Percentiles rank a stretch among this genome's conserved stretches.
phyloP scores from a whole-genome alignment of 1,140 invertebrate genomes.

The Magallana angulata region DNA sequence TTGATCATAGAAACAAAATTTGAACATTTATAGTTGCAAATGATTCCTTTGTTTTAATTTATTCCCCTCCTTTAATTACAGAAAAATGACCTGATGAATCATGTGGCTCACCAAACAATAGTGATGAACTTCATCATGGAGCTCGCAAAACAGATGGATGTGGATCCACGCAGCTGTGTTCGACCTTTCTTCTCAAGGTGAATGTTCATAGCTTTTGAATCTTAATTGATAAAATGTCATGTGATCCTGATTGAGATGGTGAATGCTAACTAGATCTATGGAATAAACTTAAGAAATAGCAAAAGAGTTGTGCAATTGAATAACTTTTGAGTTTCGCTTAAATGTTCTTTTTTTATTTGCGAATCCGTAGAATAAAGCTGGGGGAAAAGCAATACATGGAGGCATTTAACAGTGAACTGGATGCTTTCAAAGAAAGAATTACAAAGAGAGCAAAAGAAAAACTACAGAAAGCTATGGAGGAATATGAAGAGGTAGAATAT shows the following conservation, averaged over 20 bases:
- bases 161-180: slow-evolving; percentile 95
- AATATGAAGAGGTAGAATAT: slow-evolving; percentile 83
- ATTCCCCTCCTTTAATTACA: slow-evolving; percentile 78
- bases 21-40: too few relatives aligned
- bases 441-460: slow-evolving; percentile 92
- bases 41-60: too few relatives aligned
- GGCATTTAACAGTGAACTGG: slow-evolving; percentile 96
- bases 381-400: slow-evolving; percentile 94
- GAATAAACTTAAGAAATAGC: too few relatives aligned
- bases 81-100: slow-evolving; percentile 96
- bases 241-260: too few relatives aligned
- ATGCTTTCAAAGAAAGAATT: slow-evolving; percentile 93
- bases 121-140: slow-evolving; percentile 99
- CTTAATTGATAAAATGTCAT: too few relatives aligned
- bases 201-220: background rate
- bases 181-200: slow-evolving; percentile 95
- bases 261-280: too few relatives aligned
- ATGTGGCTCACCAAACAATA: slow-evolving; percentile 98
- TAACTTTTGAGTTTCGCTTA: too few relatives aligned
- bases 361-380: slow-evolving; percentile 88
- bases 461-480: slow-evolving; percentile 89
- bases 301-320: too few relatives aligned
- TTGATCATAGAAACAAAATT: too few relatives aligned
- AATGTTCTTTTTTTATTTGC: slow-evolving; percentile 25
- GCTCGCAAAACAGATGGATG: slow-evolving; percentile 94